Base-by-base conservation (phyloP, 2,113 vertebrate species). In the Morone chrysops region DNA sequence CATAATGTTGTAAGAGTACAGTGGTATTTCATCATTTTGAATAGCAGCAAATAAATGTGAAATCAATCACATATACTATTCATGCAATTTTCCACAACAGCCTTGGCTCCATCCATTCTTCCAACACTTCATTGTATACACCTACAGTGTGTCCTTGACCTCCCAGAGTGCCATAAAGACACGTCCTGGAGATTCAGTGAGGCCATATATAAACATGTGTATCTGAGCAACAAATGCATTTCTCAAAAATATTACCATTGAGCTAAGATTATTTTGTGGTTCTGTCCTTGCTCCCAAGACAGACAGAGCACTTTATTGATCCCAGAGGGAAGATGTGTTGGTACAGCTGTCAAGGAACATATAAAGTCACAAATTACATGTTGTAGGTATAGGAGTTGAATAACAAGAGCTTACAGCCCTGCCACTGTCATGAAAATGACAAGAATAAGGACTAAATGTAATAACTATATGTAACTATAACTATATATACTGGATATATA, bases 121-220 rank as follows among this genome's bases (percentile, higher is more conserved):
- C 63, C 48, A 16, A 43, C 47, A 3, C 36, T 54, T 57, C 48
- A 66, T 67, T 47, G 63, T 17, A 43, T 1, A 20, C 0, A 1
- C 16, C 14, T 18, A 5, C n/a, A 71, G 10, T 31, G 51, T 45
- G 57, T 85, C 65, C 48, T 5, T 83, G 61, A 84, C 80, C 84
- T 74, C 54, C 61, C 47, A 76, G 16, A 41, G 17, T 3, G 74
- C 79, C 43, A 68, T 87, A 86, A 90, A 89, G 57, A 79, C 77
- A 75, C 63, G 76, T 80, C 47, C 47, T 25, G 31, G 43, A 63
- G 45, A 80, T 61, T 43, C 50, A 73, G 0, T 13, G 68, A 60
- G 47, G 56, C 40, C 36, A 22, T 38, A 78, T 41, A 78, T 43
- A 56, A 77, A 18, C 25, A 83, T 18, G 25, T 50, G 45, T 41